Percentiles rank a stretch among this genome's conserved stretches.
Evolutionary conservation across 2,888 invertebrate species (phyloP).

Genomic region (Scaptomyza tumidula): DNA sequence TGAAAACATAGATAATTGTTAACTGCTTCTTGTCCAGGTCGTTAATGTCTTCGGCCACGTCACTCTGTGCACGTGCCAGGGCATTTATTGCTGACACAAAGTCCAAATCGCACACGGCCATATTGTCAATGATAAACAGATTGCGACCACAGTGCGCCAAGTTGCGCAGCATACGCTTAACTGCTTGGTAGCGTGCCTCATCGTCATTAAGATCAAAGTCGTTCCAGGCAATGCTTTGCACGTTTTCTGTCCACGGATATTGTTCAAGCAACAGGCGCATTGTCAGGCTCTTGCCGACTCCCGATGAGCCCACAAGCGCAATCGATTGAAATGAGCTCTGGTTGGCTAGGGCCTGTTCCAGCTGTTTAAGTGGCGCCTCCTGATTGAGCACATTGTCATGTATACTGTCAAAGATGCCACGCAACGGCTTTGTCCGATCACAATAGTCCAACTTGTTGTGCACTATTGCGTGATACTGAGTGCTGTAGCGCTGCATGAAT

Average conservation of each 20-base stretch:
- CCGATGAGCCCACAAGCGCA: slow-evolving; percentile 77
- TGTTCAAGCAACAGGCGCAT: slow-evolving; percentile 60
- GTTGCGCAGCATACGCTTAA: slow-evolving; percentile 45
- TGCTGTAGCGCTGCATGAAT: slow-evolving; percentile 54
- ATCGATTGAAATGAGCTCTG: slow-evolving; percentile 63
- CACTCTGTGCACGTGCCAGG: slow-evolving; percentile 16
- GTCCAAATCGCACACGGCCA: slow-evolving; percentile 60
- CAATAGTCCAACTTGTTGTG: slow-evolving; percentile 80
- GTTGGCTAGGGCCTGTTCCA: slow-evolving; percentile 66
- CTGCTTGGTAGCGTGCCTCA: slow-evolving; percentile 32
- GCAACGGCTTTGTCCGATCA: slow-evolving; percentile 45
- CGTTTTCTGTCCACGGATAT: slow-evolving; percentile 83
- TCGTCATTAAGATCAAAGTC: slow-evolving; percentile 26
- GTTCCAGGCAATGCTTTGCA: slow-evolving; percentile 73
- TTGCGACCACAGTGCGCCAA: slow-evolving; percentile 81
- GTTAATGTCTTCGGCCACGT: slow-evolving; percentile 11
- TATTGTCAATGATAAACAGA: slow-evolving; percentile 81
- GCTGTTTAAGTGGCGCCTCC: slow-evolving; percentile 62
- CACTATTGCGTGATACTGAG: slow-evolving; percentile 76
- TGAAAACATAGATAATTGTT: slow-evolving; percentile 79
- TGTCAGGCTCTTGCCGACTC: slow-evolving; percentile 82
- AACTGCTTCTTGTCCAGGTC: slow-evolving; percentile 45
- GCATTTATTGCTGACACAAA: slow-evolving; percentile 65
- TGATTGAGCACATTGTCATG: slow-evolving; percentile 60
- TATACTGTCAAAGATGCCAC: slow-evolving; percentile 54